These are phyloP conservation scores for Nannobrachium achirus DNA, from an alignment of 2,113 vertebrate genomes.

Conservation along the genomic window DNA sequence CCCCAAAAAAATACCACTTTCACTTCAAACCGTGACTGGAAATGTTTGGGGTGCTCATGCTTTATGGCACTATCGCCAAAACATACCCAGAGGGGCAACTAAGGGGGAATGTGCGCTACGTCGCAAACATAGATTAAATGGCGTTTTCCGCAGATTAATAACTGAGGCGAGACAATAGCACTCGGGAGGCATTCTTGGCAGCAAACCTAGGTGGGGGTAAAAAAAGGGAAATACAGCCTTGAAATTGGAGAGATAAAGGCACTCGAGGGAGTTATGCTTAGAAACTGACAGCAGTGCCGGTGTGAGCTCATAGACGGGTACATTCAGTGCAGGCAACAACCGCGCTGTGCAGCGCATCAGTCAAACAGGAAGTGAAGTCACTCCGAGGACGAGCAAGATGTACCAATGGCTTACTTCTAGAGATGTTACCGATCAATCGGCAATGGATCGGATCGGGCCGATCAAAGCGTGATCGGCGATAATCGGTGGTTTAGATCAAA, in stretches of 20 bases:
- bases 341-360: not conserved
- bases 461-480: too few relatives aligned
- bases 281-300: too few relatives aligned
- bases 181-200: not conserved
- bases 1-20: too few relatives aligned
- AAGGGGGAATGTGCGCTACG: not conserved
- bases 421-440: too few relatives aligned
- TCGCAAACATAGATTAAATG: not conserved
- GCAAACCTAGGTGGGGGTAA: not conserved
- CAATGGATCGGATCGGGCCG: too few relatives aligned
- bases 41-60: slow-evolving; percentile 21
- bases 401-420: not conserved
- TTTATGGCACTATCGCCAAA: slow-evolving; percentile 6
- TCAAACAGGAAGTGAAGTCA: not conserved
- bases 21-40: too few relatives aligned
- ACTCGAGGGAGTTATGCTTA: too few relatives aligned
- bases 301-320: too few relatives aligned
- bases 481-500: too few relatives aligned
- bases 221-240: not conserved
- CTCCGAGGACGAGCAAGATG: not conserved
- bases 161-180: not conserved
- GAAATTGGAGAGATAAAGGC: too few relatives aligned
- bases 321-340: not conserved
- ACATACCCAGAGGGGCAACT: not conserved
- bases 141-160: slow-evolving; percentile 10